Evolutionary conservation across 2,113 vertebrate species (phyloP), one percentile per base, ranked within the genome.

Genomic region (Tricholaema leucomelas): DNA sequence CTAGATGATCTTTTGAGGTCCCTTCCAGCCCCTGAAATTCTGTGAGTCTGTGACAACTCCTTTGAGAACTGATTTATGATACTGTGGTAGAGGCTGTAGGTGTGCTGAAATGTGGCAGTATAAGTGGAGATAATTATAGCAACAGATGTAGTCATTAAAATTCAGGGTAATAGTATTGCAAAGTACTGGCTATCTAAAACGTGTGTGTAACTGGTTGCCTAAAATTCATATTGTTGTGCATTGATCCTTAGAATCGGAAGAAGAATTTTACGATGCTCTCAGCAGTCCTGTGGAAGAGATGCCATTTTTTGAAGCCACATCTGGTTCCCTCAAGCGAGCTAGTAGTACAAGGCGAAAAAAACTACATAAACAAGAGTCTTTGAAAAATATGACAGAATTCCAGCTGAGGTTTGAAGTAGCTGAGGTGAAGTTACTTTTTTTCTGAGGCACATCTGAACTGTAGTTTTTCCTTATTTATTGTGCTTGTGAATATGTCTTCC

Each of bases 241-340:
- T 55, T 85, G 74, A 94, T 86, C 74, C 79, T 94, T 97, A 98
- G 98, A 99, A 48, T 99, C 99, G 42, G 99, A 99, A 82, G 99
- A 99, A 85, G 99, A 99, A 94, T 99, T 98, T 97, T 99, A 97
- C 77, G 99, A 99, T 92, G 99, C 99, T 44, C 98, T 98, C 38
- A 98, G 97, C 93, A 99, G 99, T 94, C 99, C 99, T 9, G 76
- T 98, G 12, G 98, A 98, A 59, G 98, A 99, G 6, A 18, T 89
- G 58, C 76, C 95, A 4, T 98, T 98, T 95, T 98, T 98, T 93
- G 94, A 98, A 66, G 96, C 97, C 58, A 64, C 96, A 30, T 93
- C 96, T 73, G 95, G 91, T 58, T 93, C 97, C 2, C 85, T 98
- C 38, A 88, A 90, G 55, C 85, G 79, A 50, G 48, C 54, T 42